A percentile compares a stretch with the other conserved stretches of the same genome.
phyloP scores from a whole-genome alignment of 2,797 vertebrate species.

The Coregonus sp. region DNA sequence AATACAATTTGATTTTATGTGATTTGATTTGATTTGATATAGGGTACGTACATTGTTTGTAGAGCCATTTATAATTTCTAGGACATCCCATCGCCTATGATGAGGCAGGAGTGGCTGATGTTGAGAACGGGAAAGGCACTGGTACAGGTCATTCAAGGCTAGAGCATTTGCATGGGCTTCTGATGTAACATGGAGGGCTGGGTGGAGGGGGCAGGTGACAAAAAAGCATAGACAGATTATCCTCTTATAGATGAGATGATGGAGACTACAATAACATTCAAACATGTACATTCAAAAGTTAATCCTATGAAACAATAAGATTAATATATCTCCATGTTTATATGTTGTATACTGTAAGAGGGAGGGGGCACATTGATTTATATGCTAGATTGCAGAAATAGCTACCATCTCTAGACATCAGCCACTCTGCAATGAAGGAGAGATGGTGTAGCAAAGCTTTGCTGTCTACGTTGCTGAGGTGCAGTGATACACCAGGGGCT shows the following conservation, averaged over 20 bases:
- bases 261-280: slow-evolving; percentile 8
- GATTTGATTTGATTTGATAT: too few species aligned
- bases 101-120: neutral
- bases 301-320: neutral
- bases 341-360: neutral
- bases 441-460: neutral
- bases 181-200: slow-evolving; percentile 29
- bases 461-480: neutral
- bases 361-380: neutral
- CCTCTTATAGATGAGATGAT: slow-evolving; percentile 72
- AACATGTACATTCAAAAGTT: slow-evolving; percentile 40
- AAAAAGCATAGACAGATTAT: slow-evolving; percentile 64
- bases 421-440: neutral
- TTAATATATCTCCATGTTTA: neutral
- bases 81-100: slow-evolving; percentile 12
- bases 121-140: slow-evolving; percentile 30
- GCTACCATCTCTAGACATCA: neutral
- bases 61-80: too few species aligned
- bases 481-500: neutral
- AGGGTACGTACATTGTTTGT: too few species aligned
- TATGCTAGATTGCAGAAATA: neutral
- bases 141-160: slow-evolving; percentile 25
- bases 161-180: slow-evolving; percentile 18
- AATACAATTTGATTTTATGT: too few species aligned
- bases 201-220: slow-evolving; percentile 40